Conservation (phyloP, 2,797 vertebrate genomes). For the Oceanodroma leucorhoa region DNA sequence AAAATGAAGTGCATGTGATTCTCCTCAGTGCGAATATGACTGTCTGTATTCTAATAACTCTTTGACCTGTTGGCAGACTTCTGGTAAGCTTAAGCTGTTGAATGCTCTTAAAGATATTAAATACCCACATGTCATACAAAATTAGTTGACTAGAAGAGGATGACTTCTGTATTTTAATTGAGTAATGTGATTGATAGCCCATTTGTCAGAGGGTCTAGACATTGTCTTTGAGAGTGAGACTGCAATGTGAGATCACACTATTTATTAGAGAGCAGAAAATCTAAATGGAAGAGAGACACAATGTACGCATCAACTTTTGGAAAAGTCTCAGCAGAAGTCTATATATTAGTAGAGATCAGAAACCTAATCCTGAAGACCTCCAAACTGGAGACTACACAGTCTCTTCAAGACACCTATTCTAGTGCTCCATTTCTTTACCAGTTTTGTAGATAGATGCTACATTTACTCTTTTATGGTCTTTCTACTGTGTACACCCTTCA, state of each 20-base stretch:
- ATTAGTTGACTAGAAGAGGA: background rate
- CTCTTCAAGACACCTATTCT: background rate
- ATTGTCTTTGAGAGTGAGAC: background rate
- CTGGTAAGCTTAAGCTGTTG: background rate
- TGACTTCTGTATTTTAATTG: background rate
- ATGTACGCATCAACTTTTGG: background rate
- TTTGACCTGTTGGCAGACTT: slow-evolving; percentile 26
- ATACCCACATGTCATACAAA: background rate
- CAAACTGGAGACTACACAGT: background rate
- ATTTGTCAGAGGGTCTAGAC: slow-evolving; percentile 4
- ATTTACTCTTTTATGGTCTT: background rate
- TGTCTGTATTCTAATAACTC: background rate
- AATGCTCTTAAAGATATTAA: slow-evolving; percentile 54
- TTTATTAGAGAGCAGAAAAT: background rate
- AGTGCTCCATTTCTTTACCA: background rate
- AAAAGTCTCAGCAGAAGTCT: background rate
- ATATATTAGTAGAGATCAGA: background rate
- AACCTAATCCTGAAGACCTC: background rate
- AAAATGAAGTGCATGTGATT: background rate
- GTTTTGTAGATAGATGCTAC: background rate
- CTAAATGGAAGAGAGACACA: background rate
- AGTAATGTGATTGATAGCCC: background rate
- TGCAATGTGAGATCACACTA: background rate
- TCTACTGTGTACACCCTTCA: background rate
- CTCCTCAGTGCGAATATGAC: background rate